A percentile compares a stretch with the other conserved stretches of the same genome.
Evolutionary conservation across 30 jellyfish, hydroid and myxozoan genomes (phyloP).

Genomic region (Hydractinia symbiolongicarpus): DNA sequence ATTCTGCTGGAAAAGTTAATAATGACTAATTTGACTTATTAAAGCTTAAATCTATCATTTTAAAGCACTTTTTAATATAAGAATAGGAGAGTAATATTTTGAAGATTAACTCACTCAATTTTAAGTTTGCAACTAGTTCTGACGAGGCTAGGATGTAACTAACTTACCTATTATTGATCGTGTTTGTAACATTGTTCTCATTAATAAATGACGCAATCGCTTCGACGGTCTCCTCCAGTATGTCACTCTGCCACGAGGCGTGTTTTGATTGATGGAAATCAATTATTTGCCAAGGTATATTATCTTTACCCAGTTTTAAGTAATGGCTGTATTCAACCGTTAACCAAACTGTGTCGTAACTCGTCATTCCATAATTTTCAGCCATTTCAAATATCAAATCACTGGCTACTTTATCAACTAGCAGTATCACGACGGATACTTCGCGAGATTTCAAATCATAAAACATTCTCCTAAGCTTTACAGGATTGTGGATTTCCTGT

Average conservation of each 20-base stretch:
- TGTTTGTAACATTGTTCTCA: background rate
- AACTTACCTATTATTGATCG: too few relatives aligned
- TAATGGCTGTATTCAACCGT: constrained; percentile 1
- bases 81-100: too few relatives aligned
- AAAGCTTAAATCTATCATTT: too few relatives aligned
- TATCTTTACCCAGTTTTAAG: background rate
- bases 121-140: too few relatives aligned
- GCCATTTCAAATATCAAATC: background rate
- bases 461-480: constrained; percentile 8
- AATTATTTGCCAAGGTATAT: constrained; percentile 10
- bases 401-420: background rate
- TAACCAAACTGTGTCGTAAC: constrained; percentile 2
- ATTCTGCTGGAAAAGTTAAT: too few relatives aligned
- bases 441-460: background rate
- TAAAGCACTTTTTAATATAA: too few relatives aligned
- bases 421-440: background rate
- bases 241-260: background rate
- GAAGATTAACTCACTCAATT: too few relatives aligned
- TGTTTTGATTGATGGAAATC: background rate
- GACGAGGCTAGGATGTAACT: too few relatives aligned
- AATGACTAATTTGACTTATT: too few relatives aligned
- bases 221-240: background rate
- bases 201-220: background rate
- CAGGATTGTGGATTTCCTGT: background rate
- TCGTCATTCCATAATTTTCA: background rate